Conservation (phyloP, 2,797 vertebrate species). For the Leptoclinus maculatus region DNA sequence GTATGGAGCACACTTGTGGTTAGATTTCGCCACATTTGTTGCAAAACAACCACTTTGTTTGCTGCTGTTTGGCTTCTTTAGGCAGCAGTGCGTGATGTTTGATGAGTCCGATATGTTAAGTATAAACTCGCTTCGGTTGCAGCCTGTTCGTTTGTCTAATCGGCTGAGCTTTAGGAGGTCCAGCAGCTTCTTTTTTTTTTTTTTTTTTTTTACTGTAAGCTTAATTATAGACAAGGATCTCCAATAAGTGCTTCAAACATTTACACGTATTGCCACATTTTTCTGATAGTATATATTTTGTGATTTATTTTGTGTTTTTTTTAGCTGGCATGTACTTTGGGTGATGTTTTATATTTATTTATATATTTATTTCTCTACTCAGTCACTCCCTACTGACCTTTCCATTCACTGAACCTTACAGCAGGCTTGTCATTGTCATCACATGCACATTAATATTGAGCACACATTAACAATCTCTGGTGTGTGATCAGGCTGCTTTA, state of each 20-base stretch:
- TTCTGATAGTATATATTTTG: background rate
- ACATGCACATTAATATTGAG: slow-evolving; percentile 20
- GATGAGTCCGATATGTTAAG: slow-evolving; percentile 34
- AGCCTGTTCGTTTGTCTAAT: slow-evolving; percentile 65
- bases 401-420: slow-evolving; percentile 6
- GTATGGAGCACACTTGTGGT: background rate
- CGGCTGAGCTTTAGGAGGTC: slow-evolving; percentile 64
- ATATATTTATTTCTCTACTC: background rate
- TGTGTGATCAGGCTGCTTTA: slow-evolving; percentile 56
- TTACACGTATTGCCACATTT: background rate
- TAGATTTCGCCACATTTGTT: background rate
- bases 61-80: background rate
- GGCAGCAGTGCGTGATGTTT: slow-evolving; percentile 32
- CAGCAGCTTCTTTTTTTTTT: slow-evolving; percentile 46
- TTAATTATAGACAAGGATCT: slow-evolving; percentile 20
- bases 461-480: background rate
- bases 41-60: background rate
- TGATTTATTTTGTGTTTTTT: background rate
- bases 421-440: slow-evolving; percentile 23
- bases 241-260: background rate
- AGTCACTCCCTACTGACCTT: background rate
- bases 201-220: slow-evolving; percentile 45
- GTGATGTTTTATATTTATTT: background rate
- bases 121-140: slow-evolving; percentile 29
- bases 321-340: background rate